A percentile compares a stretch with the other conserved stretches of the same genome.
Evolutionary conservation across 2,888 invertebrate genomes (phyloP).

Genomic region (Oligia fasciuncula): DNA sequence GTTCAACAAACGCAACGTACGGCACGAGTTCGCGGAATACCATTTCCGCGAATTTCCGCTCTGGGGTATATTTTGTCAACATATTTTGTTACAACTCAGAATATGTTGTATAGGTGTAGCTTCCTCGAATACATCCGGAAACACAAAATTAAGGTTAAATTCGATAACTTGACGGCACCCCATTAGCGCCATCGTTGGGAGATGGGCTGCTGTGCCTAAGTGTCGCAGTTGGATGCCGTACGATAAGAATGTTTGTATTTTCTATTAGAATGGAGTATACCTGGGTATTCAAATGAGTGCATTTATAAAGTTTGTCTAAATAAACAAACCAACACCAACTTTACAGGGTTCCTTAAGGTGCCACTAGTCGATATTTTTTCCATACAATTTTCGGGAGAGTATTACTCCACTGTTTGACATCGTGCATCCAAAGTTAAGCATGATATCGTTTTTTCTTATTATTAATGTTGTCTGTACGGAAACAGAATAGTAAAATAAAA

Average conservation of each 20-base stretch:
- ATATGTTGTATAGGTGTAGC: background rate
- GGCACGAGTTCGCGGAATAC: constrained; percentile 1
- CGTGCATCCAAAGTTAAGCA: too few species aligned
- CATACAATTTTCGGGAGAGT: too few species aligned
- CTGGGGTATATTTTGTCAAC: constrained; percentile 5
- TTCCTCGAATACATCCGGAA: background rate
- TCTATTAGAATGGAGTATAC: background rate
- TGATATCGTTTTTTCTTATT: too few species aligned
- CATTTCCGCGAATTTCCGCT: constrained; percentile 5
- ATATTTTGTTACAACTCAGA: background rate
- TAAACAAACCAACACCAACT: background rate
- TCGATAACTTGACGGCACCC: background rate
- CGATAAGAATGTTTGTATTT: background rate
- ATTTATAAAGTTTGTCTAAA: background rate
- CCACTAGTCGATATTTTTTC: too few species aligned
- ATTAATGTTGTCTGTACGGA: too few species aligned
- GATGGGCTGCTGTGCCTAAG: background rate
- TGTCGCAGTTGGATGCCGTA: background rate
- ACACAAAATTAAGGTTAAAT: background rate
- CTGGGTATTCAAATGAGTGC: too few species aligned
- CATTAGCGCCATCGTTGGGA: background rate
- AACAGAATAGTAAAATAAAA: too few species aligned
- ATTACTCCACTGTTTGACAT: too few species aligned
- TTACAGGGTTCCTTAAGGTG: background rate
- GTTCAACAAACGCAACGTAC: constrained; percentile 25